These are phyloP conservation scores for Lutjanus campechanus DNA, from an alignment of 2,797 vertebrate species.

Conservation along the genomic window DNA sequence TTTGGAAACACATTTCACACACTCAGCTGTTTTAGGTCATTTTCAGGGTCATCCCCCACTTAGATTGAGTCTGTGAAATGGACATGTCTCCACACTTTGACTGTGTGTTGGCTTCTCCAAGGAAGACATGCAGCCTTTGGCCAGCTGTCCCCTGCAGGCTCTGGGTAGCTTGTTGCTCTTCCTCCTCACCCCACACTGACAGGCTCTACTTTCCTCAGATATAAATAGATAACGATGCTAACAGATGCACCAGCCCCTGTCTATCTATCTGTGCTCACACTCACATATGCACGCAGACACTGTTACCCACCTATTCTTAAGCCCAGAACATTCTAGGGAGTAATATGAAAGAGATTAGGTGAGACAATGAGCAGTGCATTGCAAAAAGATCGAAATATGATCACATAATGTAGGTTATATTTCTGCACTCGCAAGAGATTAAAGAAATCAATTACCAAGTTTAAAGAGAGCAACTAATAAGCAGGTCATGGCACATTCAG, in stretches of 20 bases:
- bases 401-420: constrained; percentile 26
- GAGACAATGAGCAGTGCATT: constrained; percentile 20
- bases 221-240: constrained; percentile 88
- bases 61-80: not conserved
- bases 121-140: constrained; percentile 57
- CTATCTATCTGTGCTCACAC: constrained; percentile 70
- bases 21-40: constrained; percentile 41
- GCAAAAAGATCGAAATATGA: constrained; percentile 16
- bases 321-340: constrained; percentile 63
- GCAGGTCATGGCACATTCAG: constrained; percentile 76
- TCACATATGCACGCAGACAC: constrained; percentile 39
- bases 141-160: constrained; percentile 78
- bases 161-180: constrained; percentile 72
- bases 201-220: constrained; percentile 85
- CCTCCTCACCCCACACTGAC: constrained; percentile 68
- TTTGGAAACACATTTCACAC: not conserved
- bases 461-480: constrained; percentile 69
- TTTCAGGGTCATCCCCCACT: constrained; percentile 12
- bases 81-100: constrained; percentile 20
- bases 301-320: constrained; percentile 50
- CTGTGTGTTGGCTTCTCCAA: constrained; percentile 37
- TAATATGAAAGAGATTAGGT: constrained; percentile 35
- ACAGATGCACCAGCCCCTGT: constrained; percentile 85
- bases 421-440: constrained; percentile 28
- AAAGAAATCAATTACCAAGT: constrained; percentile 64